Percentiles rank a stretch among this genome's conserved stretches.
These are phyloP conservation scores for Isichthys henryi DNA, from an alignment of 2,113 vertebrate genomes.

Conservation along the genomic window DNA sequence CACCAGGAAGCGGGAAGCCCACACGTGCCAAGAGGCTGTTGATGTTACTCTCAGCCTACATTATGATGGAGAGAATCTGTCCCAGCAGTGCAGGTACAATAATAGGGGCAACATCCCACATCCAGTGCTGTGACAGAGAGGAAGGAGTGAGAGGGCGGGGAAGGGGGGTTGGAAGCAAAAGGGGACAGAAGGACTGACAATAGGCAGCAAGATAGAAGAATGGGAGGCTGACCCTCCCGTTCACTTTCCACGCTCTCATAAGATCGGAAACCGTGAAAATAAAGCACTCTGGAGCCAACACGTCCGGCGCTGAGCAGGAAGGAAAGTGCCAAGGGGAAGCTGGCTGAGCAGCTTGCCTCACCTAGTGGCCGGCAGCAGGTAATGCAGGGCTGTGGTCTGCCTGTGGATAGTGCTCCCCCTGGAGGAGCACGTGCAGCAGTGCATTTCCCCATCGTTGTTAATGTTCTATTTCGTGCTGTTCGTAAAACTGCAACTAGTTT, in stretches of 20 bases:
- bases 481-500: not conserved
- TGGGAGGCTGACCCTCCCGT: not conserved
- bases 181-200: not conserved
- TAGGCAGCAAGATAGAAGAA: not conserved
- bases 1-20: not conserved
- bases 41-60: not conserved
- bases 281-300: not conserved
- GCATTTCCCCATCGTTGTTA: not conserved
- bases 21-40: not conserved
- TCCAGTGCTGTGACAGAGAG: not conserved
- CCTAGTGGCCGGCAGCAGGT: not conserved
- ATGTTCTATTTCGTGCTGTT: not conserved
- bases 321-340: not conserved
- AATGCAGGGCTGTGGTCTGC: not conserved
- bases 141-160: not conserved
- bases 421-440: not conserved
- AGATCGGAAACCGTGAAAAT: not conserved
- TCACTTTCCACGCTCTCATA: not conserved
- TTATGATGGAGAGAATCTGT: not conserved
- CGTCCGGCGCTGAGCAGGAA: not conserved
- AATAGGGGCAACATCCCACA: not conserved
- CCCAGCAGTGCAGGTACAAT: not conserved
- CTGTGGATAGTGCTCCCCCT: constrained; percentile 7
- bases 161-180: not conserved
- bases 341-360: not conserved